A percentile compares a stretch with the other conserved stretches of the same genome.
Evolutionary conservation across 92 coral and sea anemone genomes (phyloP).

Genomic region (Epizoanthus stellaris): DNA sequence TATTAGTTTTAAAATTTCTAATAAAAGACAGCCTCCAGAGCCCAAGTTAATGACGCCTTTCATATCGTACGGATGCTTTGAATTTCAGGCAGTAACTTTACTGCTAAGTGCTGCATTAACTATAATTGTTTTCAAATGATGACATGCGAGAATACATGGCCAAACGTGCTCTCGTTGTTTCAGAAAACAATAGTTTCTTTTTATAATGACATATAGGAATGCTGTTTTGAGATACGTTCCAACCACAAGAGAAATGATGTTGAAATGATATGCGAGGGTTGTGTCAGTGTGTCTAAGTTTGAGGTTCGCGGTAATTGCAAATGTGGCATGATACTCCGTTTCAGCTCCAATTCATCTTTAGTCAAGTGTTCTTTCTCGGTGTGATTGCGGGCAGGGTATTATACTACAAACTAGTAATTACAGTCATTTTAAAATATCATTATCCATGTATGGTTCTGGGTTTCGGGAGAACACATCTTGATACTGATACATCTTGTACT

Average conservation of each 20-base stretch:
- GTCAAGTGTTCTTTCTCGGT: too few species aligned
- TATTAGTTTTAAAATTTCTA: not conserved
- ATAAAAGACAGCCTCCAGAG: not conserved
- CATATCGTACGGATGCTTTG: slow-evolving; percentile 11
- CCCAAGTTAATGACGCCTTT: slow-evolving; percentile 11
- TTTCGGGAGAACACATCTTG: not conserved
- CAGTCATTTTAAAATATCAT: not conserved
- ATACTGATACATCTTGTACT: not conserved
- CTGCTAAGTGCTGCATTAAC: not conserved
- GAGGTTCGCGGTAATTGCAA: not conserved
- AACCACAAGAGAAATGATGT: not conserved
- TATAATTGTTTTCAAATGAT: slow-evolving; percentile 30
- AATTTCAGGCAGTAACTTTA: not conserved
- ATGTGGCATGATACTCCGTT: not conserved
- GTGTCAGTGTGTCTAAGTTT: not conserved
- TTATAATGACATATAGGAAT: slow-evolving; percentile 11
- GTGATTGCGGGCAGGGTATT: too few species aligned
- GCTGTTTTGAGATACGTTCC: not conserved
- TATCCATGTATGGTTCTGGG: not conserved
- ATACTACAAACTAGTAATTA: too few species aligned
- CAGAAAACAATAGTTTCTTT: slow-evolving; percentile 31
- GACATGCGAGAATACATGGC: not conserved
- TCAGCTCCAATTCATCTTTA: too few species aligned
- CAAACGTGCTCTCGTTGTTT: slow-evolving; percentile 8
- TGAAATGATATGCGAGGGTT: not conserved